Conservation (phyloP, 1,140 invertebrate genomes). For the Euglossa dilemma region DNA sequence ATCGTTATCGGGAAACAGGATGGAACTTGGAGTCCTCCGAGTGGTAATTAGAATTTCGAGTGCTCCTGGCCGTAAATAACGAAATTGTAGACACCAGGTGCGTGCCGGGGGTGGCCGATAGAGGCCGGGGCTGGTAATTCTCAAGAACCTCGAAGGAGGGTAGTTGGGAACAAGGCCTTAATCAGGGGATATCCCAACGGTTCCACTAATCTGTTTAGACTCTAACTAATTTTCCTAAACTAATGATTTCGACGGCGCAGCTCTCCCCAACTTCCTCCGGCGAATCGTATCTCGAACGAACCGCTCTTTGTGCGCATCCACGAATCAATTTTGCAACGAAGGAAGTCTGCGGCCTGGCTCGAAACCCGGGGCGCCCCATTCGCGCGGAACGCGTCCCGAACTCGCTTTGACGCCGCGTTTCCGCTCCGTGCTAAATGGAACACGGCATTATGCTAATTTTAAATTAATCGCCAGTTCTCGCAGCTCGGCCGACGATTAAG, state of each 20-base stretch:
- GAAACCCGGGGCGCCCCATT: neutral
- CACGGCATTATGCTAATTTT: slow-evolving; percentile 31
- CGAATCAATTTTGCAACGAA: slow-evolving; percentile 36
- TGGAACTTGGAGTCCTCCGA: neutral
- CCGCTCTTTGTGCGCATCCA: neutral
- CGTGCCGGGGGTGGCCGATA: neutral
- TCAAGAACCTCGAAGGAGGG: neutral
- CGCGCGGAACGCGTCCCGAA: neutral
- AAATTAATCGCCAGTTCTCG: slow-evolving; percentile 2
- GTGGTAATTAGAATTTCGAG: slow-evolving; percentile 1
- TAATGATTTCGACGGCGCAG: too few species aligned
- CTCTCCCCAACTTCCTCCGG: too few species aligned
- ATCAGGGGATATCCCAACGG: too few species aligned
- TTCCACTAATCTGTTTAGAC: neutral
- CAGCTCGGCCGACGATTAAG: neutral
- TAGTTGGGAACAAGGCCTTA: too few species aligned
- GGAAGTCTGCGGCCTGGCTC: neutral
- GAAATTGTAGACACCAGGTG: neutral
- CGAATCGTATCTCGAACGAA: neutral
- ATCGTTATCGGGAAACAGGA: neutral
- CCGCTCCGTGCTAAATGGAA: neutral
- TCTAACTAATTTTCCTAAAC: too few species aligned
- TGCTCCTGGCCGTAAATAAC: neutral
- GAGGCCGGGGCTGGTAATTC: neutral
- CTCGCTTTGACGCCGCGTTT: neutral